phyloP scores from a whole-genome alignment of 2,888 invertebrate genomes.

The Protonemura montana region DNA sequence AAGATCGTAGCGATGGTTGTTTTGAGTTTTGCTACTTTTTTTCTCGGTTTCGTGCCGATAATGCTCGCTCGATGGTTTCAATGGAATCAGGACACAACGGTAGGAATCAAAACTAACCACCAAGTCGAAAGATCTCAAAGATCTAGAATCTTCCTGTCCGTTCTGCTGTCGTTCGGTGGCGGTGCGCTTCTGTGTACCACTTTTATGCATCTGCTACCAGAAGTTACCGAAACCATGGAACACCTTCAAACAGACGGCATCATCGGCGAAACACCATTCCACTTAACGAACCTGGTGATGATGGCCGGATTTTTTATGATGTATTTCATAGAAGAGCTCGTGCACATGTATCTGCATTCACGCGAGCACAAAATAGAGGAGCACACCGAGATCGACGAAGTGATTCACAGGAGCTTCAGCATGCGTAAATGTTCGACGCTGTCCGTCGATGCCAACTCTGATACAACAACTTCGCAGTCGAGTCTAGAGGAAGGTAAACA shows the following conservation, averaged over 20 bases:
- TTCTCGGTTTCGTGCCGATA: constrained; percentile 78
- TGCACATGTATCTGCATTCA: constrained; percentile 72
- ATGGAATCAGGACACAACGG: constrained; percentile 67
- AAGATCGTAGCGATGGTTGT: constrained; percentile 82
- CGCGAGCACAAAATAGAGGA: constrained; percentile 57
- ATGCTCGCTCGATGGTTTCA: constrained; percentile 71
- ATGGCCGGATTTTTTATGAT: constrained; percentile 79
- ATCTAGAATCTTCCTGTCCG: constrained; percentile 53
- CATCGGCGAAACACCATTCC: constrained; percentile 66
- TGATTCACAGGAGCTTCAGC: constrained; percentile 56
- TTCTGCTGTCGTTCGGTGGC: constrained; percentile 82
- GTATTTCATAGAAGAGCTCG: constrained; percentile 81
- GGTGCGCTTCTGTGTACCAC: constrained; percentile 84
- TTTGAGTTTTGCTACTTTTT: constrained; percentile 76
- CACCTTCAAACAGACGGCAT: constrained; percentile 62
- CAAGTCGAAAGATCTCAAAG: constrained; percentile 51
- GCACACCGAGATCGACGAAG: constrained; percentile 51
- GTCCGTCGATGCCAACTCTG: not conserved
- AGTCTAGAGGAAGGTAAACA: not conserved
- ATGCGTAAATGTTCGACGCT: constrained; percentile 52
- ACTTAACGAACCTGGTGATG: constrained; percentile 75
- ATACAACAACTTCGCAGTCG: not conserved
- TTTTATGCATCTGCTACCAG: constrained; percentile 81
- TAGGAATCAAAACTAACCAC: constrained; percentile 55
- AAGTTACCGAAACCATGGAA: constrained; percentile 75